These are phyloP conservation scores for Scarus forsteni DNA, from an alignment of 2,797 vertebrate genomes.

Conservation along the genomic window DNA sequence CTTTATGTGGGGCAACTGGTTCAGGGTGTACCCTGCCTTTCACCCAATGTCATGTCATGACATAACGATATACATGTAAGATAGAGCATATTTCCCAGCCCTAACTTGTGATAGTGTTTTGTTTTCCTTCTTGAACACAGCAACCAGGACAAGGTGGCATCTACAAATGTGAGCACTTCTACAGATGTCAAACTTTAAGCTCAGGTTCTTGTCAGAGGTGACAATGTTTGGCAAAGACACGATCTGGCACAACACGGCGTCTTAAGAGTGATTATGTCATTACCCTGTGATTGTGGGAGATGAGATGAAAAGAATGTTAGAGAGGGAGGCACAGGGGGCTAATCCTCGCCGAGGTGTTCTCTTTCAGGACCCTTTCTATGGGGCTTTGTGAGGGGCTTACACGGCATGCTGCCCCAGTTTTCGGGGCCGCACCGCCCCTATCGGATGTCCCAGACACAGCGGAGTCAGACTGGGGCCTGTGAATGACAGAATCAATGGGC, in stretches of 20 bases:
- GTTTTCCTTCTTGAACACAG: not conserved
- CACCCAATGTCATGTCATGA: too few species aligned
- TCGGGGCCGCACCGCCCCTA: slow-evolving; percentile 82
- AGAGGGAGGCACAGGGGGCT: slow-evolving; percentile 66
- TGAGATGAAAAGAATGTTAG: slow-evolving; percentile 84
- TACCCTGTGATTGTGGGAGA: slow-evolving; percentile 82
- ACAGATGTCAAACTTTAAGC: slow-evolving; percentile 58
- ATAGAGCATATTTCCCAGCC: too few species aligned
- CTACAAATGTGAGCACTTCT: slow-evolving; percentile 46
- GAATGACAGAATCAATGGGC: slow-evolving; percentile 87
- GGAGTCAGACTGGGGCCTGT: slow-evolving; percentile 82
- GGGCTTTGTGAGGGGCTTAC: slow-evolving; percentile 86
- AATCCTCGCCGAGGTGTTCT: slow-evolving; percentile 86
- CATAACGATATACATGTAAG: too few species aligned
- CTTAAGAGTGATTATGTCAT: slow-evolving; percentile 86
- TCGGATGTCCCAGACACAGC: slow-evolving; percentile 88
- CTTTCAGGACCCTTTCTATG: slow-evolving; percentile 86
- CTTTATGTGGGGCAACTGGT: too few species aligned
- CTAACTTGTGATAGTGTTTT: too few species aligned
- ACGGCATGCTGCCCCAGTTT: slow-evolving; percentile 83
- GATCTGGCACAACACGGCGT: slow-evolving; percentile 74
- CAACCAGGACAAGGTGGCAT: slow-evolving; percentile 36
- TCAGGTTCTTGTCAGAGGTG: slow-evolving; percentile 70
- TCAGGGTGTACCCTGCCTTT: too few species aligned
- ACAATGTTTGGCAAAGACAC: slow-evolving; percentile 77